These are phyloP conservation scores for Ammodytes dubius DNA, from an alignment of 2,113 vertebrate genomes.

Conservation along the genomic window DNA sequence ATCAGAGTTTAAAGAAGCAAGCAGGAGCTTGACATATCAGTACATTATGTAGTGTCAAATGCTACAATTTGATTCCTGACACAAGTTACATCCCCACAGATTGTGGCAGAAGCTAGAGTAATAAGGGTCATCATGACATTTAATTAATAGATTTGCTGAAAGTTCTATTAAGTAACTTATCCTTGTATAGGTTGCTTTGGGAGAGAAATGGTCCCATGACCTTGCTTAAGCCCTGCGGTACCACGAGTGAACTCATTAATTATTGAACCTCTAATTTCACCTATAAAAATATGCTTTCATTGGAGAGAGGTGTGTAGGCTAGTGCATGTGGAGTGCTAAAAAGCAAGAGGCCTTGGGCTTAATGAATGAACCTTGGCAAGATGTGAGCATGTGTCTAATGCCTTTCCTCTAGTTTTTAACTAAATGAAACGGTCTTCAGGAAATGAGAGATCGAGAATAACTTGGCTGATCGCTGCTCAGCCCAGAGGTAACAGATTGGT, in stretches of 20 bases:
- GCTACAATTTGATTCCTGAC: background rate
- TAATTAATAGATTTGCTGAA: conserved; percentile 35
- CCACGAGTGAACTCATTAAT: conserved; percentile 75
- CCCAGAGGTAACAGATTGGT: conserved; percentile 44
- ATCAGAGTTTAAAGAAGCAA: background rate
- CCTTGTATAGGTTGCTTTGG: conserved; percentile 21
- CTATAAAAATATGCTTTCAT: conserved; percentile 64
- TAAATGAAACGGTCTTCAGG: conserved; percentile 16
- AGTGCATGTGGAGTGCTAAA: conserved; percentile 44
- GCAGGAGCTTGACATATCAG: background rate
- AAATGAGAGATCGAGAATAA: conserved; percentile 53
- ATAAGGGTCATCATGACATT: conserved; percentile 18
- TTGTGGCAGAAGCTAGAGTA: background rate
- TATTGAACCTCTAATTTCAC: conserved; percentile 68
- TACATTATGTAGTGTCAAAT: background rate
- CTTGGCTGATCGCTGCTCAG: conserved; percentile 40
- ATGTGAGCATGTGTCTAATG: background rate
- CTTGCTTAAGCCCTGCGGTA: conserved; percentile 61
- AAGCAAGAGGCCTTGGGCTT: conserved; percentile 33
- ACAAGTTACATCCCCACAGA: background rate
- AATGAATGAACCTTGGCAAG: conserved; percentile 50
- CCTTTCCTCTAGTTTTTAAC: conserved; percentile 1
- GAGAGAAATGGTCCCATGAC: conserved; percentile 62
- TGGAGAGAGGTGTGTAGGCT: conserved; percentile 33
- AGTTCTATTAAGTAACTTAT: conserved; percentile 57